phyloP scores from a whole-genome alignment of 2,888 invertebrate species.

The Sarcophaga variegata region DNA sequence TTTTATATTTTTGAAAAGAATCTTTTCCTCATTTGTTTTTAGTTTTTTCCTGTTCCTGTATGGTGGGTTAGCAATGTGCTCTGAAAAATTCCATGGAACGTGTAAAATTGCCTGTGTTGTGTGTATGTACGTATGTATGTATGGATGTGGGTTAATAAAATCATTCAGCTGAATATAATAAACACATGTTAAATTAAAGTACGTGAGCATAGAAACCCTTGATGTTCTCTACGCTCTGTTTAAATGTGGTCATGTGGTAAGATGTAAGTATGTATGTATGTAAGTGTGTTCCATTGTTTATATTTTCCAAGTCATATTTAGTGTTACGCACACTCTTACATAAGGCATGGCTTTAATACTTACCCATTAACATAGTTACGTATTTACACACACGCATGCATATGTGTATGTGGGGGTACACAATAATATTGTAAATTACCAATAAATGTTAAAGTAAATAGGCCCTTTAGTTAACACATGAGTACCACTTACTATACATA shows the following conservation, averaged over 20 bases:
- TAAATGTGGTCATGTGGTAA: background rate
- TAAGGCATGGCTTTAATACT: too few species aligned
- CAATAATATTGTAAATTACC: background rate
- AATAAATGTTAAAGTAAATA: constrained; percentile 4
- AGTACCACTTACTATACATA: background rate
- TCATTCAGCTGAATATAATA: constrained; percentile 54
- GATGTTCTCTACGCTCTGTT: background rate
- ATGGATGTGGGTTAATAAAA: constrained; percentile 20
- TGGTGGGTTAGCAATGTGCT: background rate
- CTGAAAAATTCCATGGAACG: background rate
- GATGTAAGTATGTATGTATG: background rate
- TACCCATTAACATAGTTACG: background rate
- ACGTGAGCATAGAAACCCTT: constrained; percentile 44
- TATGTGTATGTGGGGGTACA: too few species aligned
- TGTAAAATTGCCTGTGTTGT: background rate
- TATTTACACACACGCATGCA: background rate
- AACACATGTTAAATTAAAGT: constrained; percentile 59
- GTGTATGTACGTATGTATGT: background rate
- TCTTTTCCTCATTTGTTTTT: background rate
- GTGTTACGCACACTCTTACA: background rate
- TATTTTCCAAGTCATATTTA: constrained; percentile 12
- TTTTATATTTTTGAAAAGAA: background rate
- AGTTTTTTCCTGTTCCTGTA: background rate
- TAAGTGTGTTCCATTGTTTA: too few species aligned
- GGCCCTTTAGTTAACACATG: constrained; percentile 28